These are phyloP conservation scores for Harpegnathos saltator DNA, from an alignment of 1,140 invertebrate species.

Conservation along the genomic window DNA sequence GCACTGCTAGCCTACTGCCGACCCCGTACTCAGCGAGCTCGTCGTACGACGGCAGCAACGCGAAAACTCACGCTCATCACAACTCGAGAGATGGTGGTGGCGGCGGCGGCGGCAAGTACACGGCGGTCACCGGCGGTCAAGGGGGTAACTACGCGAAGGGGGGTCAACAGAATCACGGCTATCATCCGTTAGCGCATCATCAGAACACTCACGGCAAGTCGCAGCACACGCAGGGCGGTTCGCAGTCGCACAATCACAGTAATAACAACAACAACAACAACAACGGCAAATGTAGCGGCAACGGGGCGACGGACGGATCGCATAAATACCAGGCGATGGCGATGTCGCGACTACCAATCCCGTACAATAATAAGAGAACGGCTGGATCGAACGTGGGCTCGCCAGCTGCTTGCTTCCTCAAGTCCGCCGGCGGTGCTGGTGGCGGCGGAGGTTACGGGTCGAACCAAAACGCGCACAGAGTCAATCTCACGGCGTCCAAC, in stretches of 20 bases:
- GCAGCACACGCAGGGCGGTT: conserved; percentile 32
- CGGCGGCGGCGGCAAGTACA: conserved; percentile 33
- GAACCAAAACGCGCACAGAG: conserved; percentile 48
- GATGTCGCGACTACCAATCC: conserved; percentile 66
- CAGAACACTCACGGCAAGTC: conserved; percentile 64
- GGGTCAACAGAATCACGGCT: conserved; percentile 49
- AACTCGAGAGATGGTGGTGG: conserved; percentile 70
- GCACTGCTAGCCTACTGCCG: conserved; percentile 79
- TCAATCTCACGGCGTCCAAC: conserved; percentile 32
- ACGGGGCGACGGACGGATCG: conserved; percentile 38
- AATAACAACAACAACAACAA: conserved; percentile 35
- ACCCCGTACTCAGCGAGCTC: conserved; percentile 70
- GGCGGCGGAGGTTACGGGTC: conserved; percentile 16
- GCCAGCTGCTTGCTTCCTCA: conserved; percentile 69
- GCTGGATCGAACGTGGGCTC: conserved; percentile 63
- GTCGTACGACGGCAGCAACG: conserved; percentile 51
- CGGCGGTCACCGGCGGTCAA: conserved; percentile 2
- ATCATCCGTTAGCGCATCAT: conserved; percentile 24
- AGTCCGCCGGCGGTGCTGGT: conserved; percentile 39
- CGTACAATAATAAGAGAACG: conserved; percentile 56
- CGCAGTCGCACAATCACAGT: conserved; percentile 66
- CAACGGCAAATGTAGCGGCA: conserved; percentile 23
- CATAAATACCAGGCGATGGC: conserved; percentile 63
- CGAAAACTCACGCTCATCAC: conserved; percentile 46
- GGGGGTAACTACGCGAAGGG: background rate